phyloP scores from a whole-genome alignment of 1,140 invertebrate genomes.

The Agrilus planipennis region DNA sequence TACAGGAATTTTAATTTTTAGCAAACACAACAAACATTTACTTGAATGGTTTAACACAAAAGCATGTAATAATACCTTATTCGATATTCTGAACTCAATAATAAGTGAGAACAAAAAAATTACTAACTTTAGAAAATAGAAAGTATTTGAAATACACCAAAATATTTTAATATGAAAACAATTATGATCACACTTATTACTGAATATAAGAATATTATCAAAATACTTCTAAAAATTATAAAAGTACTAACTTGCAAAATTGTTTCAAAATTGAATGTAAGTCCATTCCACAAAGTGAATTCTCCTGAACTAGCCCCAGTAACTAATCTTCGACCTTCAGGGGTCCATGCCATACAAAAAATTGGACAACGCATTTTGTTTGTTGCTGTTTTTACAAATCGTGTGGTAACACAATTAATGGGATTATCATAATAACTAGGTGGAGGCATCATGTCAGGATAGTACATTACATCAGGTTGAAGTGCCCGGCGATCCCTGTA shows the following conservation, averaged over 20 bases:
- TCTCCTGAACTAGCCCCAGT: slow-evolving; percentile 98
- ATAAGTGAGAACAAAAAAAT: too few species aligned
- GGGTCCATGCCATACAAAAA: slow-evolving; percentile 98
- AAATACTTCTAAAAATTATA: neutral
- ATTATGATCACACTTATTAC: neutral
- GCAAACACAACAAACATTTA: too few species aligned
- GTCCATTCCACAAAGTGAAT: slow-evolving; percentile 98
- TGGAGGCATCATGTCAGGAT: slow-evolving; percentile 78
- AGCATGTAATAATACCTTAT: too few species aligned
- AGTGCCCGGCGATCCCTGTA: slow-evolving; percentile 72
- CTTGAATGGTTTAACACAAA: too few species aligned
- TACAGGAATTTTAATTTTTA: too few species aligned
- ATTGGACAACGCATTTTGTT: slow-evolving; percentile 99
- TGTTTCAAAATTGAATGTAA: slow-evolving; percentile 99
- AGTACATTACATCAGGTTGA: slow-evolving; percentile 86
- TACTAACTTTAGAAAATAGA: neutral
- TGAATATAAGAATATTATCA: neutral
- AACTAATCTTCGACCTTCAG: slow-evolving; percentile 91
- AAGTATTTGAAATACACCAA: neutral
- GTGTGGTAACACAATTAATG: slow-evolving; percentile 91
- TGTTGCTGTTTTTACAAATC: slow-evolving; percentile 95
- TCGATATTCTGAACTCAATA: too few species aligned
- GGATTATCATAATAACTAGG: slow-evolving; percentile 85
- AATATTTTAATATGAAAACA: neutral
- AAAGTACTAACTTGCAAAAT: slow-evolving; percentile 80